phyloP scores from a whole-genome alignment of 2,888 invertebrate genomes.

The Eupithecia subumbrata region DNA sequence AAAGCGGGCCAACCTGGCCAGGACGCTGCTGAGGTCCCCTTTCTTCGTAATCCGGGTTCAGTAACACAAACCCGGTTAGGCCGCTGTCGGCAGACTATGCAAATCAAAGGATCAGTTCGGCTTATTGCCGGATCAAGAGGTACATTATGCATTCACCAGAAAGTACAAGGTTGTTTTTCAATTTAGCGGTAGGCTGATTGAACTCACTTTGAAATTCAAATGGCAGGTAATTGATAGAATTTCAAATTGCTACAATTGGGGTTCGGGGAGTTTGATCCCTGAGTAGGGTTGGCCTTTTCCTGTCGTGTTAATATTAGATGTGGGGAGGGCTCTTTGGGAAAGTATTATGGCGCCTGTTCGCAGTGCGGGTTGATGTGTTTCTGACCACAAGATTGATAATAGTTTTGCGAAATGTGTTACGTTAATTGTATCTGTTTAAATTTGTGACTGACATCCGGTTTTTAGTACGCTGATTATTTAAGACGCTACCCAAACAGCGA shows the following conservation, averaged over 20 bases:
- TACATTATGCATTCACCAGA: slow-evolving; percentile 14
- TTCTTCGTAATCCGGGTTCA: slow-evolving; percentile 14
- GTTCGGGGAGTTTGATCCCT: slow-evolving; percentile 11
- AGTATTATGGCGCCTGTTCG: neutral
- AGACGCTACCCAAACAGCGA: too few relatives aligned
- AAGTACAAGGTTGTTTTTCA: slow-evolving; percentile 18
- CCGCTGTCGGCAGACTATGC: slow-evolving; percentile 26
- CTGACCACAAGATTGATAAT: neutral
- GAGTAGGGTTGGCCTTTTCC: slow-evolving; percentile 10
- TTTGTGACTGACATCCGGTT: neutral
- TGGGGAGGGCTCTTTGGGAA: neutral
- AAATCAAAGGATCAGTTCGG: slow-evolving; percentile 37
- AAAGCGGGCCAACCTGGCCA: neutral
- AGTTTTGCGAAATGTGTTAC: neutral
- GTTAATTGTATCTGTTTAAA: neutral
- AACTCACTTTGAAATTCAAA: slow-evolving; percentile 17
- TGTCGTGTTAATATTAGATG: slow-evolving; percentile 12
- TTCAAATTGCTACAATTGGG: slow-evolving; percentile 17
- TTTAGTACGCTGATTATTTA: neutral
- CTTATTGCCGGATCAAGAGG: slow-evolving; percentile 25
- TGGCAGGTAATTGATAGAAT: slow-evolving; percentile 18
- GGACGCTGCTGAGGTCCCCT: neutral
- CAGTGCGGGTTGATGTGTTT: neutral
- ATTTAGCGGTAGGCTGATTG: slow-evolving; percentile 13
- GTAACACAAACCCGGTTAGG: slow-evolving; percentile 12